Conservation (phyloP, 2,113 vertebrate species). For the Serinus canaria region DNA sequence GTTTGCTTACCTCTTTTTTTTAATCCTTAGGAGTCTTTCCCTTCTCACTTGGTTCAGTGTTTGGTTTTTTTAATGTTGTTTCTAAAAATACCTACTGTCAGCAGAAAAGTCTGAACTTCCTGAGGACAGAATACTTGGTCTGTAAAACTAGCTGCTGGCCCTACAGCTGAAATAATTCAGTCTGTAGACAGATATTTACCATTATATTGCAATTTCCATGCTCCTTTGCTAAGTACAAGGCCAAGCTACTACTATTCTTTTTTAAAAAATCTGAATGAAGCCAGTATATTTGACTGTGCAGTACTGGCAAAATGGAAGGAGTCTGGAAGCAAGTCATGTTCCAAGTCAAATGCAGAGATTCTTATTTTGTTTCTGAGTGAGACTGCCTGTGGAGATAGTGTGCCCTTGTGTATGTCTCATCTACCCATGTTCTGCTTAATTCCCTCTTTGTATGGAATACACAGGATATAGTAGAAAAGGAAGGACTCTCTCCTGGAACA, state of each 20-base stretch:
- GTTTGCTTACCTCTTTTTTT: background rate
- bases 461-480: background rate
- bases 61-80: background rate
- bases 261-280: background rate
- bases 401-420: background rate
- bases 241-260: background rate
- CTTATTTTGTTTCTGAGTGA: background rate
- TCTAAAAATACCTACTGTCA: background rate
- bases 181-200: background rate
- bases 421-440: background rate
- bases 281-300: background rate
- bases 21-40: background rate
- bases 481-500: background rate
- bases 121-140: background rate
- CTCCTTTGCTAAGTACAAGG: background rate
- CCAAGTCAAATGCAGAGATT: background rate
- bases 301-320: background rate
- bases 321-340: background rate
- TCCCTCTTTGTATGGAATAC: background rate
- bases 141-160: background rate
- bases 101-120: background rate
- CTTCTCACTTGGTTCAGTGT: background rate
- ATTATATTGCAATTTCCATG: background rate
- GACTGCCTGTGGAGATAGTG: background rate
- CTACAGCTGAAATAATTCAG: background rate